Base-by-base conservation (phyloP, 1,140 invertebrate species). In the Belonocnema kinseyi region DNA sequence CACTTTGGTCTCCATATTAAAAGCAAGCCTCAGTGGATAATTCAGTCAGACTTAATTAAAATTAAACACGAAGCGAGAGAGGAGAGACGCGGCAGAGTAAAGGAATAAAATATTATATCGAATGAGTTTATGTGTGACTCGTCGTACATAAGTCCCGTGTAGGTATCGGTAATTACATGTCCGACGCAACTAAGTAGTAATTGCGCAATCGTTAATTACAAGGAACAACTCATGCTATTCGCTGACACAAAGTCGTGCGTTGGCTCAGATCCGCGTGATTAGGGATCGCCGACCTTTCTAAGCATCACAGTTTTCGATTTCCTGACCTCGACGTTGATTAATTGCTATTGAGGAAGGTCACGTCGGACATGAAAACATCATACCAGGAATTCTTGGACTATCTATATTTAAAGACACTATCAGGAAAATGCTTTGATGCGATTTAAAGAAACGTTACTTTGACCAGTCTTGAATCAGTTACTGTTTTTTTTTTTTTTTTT, bases 151-250 rank as follows among this genome's bases (percentile, higher is more conserved):
- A 16, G 61, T 46, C 33, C 33, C 76, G 21, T 40, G 72, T 74
- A 77, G 72, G n/a, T 19, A 51, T 21, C 21, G 74, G 72, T 74
- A 80, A 80, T 76, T 76, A 73, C 76, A 26, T 74, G 72, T 70
- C 74, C 75, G 72, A 72, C 72, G 73, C 72, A 56, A 76, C 77
- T 52, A 72, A 77, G 54, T 73, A 72, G 17, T 56, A 50, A 72
- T 81, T 81, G 75, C 75, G 77, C 33, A 81, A 81, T 50, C 66
- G 50, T 78, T 81, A 79, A 81, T 81, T 81, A 73, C 52, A 51
- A 56, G 72, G 53, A 50, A 76, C 70, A 58, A 5, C 26, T 33
- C 54, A 10, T 76, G 16, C 73, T 16, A 50, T 50, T 74, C 11
- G 74, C 77, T 73, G 50, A 74, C 75, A 74, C 75, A 79, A 78